These are phyloP conservation scores for Wiebesia pumilae DNA, from an alignment of 1,140 invertebrate species.

Conservation along the genomic window DNA sequence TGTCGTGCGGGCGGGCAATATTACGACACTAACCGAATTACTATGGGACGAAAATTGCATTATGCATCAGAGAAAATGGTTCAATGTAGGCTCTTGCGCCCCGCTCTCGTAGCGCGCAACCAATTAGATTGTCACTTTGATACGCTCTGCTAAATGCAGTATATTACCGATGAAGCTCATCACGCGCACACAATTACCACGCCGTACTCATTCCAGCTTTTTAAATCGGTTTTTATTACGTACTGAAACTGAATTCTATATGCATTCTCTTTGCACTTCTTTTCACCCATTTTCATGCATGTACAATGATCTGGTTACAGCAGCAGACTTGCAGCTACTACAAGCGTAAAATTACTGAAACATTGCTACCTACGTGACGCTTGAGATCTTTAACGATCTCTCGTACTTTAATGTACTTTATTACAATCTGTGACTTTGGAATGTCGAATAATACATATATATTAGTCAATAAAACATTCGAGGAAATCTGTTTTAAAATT, in stretches of 20 bases:
- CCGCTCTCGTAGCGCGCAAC: too few species aligned
- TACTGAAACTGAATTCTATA: not conserved
- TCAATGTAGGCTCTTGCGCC: not conserved
- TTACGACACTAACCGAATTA: slow-evolving; percentile 48
- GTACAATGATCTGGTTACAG: too few species aligned
- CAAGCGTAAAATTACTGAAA: too few species aligned
- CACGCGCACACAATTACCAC: not conserved
- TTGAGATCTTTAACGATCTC: not conserved
- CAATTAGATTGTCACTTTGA: slow-evolving; percentile 24
- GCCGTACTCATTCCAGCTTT: not conserved
- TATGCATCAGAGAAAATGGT: slow-evolving; percentile 39
- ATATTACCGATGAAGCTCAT: slow-evolving; percentile 25
- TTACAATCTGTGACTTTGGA: not conserved
- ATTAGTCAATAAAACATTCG: not conserved
- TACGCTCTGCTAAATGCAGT: slow-evolving; percentile 16
- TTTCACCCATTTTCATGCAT: too few species aligned
- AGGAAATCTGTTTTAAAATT: not conserved
- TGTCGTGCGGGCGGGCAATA: slow-evolving; percentile 35
- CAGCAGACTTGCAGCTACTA: too few species aligned
- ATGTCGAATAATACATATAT: not conserved
- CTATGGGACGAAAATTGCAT: slow-evolving; percentile 48
- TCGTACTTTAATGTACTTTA: not conserved
- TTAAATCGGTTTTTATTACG: slow-evolving; percentile 28
- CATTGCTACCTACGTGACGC: too few species aligned
- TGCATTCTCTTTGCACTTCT: too few species aligned